A percentile compares a stretch with the other conserved stretches of the same genome.
Evolutionary conservation across 2,113 vertebrate genomes (phyloP).

Genomic region (Desmodus rotundus): DNA sequence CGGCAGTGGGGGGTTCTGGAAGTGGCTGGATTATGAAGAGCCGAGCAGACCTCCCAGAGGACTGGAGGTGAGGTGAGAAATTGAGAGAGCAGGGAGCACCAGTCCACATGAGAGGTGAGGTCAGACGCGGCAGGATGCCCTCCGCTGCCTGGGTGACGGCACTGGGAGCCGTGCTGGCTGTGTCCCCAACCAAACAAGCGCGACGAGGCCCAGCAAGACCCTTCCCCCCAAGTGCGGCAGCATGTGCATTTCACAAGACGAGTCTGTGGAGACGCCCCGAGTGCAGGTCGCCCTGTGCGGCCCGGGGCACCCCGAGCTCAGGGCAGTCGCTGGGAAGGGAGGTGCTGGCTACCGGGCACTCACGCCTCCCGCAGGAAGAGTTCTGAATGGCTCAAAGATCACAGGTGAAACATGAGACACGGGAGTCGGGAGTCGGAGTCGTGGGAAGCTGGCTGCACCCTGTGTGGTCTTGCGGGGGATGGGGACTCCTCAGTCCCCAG

Average conservation of each 20-base stretch:
- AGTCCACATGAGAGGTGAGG: fast-evolving
- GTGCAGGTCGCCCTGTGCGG: neutral
- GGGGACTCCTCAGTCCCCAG: neutral
- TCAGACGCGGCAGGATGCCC: fast-evolving
- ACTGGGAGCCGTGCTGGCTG: too few relatives aligned
- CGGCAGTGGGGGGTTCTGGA: fast-evolving
- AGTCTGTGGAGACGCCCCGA: neutral
- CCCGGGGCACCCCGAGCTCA: neutral
- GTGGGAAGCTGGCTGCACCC: fast-evolving
- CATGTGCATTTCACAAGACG: neutral
- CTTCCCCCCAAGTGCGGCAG: neutral
- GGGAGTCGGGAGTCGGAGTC: too few relatives aligned
- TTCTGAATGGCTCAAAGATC: neutral
- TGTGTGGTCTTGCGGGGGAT: fast-evolving
- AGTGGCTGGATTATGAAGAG: fast-evolving
- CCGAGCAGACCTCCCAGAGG: neutral
- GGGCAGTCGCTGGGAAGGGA: neutral
- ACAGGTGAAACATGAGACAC: neutral
- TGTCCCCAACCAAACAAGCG: neutral
- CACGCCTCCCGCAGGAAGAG: neutral
- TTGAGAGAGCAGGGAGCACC: fast-evolving
- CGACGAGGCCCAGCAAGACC: neutral
- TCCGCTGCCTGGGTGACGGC: fast-evolving
- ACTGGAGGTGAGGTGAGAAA: neutral
- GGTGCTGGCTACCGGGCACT: neutral